A percentile compares a stretch with the other conserved stretches of the same genome.
These are phyloP conservation scores for Phthorimaea operculella DNA, from an alignment of 1,140 invertebrate species.

Conservation along the genomic window DNA sequence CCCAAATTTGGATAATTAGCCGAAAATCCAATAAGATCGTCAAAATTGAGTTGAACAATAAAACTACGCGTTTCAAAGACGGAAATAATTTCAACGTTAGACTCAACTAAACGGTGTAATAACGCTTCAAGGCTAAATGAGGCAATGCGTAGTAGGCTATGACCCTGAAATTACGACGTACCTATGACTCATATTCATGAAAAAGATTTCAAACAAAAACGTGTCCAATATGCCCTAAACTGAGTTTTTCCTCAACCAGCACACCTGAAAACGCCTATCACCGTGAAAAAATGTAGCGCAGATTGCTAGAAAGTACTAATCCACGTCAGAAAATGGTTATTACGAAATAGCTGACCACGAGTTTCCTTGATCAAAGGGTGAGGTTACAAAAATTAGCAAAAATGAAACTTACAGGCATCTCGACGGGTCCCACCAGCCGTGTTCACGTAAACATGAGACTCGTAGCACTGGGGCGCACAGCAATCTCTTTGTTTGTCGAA, in stretches of 20 bases:
- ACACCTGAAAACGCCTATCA: too few species aligned
- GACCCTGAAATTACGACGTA: neutral
- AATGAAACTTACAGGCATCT: constrained; percentile 1
- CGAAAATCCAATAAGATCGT: too few species aligned
- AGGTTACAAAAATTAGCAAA: neutral
- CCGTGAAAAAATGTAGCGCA: too few species aligned
- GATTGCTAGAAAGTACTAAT: neutral
- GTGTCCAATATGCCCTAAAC: neutral
- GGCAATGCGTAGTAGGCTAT: constrained; percentile 1
- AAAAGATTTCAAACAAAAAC: neutral
- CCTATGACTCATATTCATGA: neutral
- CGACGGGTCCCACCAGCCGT: neutral
- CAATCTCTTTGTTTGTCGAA: constrained; percentile 5
- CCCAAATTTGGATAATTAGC: too few species aligned
- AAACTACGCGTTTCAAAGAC: too few species aligned
- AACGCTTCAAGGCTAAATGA: neutral
- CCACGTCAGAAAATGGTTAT: neutral
- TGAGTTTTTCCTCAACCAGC: too few species aligned
- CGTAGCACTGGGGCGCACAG: neutral
- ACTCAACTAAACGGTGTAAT: too few species aligned
- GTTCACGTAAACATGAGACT: neutral
- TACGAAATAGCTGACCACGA: neutral
- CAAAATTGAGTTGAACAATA: too few species aligned
- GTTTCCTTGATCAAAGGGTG: neutral
- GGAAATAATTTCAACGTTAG: too few species aligned